Conservation (phyloP, 1,140 invertebrate genomes). For the Parapsyche elsis region DNA sequence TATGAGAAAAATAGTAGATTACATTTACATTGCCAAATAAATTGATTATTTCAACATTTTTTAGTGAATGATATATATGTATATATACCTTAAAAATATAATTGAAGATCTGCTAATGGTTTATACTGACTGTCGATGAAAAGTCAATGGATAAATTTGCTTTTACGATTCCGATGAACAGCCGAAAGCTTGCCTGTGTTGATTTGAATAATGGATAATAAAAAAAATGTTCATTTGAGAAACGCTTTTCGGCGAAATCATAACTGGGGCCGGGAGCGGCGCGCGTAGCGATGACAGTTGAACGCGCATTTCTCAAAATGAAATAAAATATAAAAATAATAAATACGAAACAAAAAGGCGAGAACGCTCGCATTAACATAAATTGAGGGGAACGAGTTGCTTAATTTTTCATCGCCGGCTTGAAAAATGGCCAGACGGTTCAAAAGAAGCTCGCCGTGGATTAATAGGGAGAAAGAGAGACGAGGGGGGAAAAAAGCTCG, state of each 20-base stretch:
- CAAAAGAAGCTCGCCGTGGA: constrained; percentile 14
- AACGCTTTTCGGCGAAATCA: not conserved
- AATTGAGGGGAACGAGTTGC: constrained; percentile 35
- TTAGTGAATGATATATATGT: no score
- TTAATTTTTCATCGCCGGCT: constrained; percentile 46
- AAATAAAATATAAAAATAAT: constrained; percentile 9
- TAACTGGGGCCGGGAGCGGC: not conserved
- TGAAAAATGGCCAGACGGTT: constrained; percentile 27
- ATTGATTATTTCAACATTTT: no score
- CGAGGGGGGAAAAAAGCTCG: not conserved
- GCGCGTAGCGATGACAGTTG: not conserved
- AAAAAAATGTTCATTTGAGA: no score
- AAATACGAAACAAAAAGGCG: constrained; percentile 9
- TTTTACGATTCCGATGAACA: no score
- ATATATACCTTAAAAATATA: no score
- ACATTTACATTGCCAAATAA: no score
- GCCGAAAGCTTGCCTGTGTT: no score
- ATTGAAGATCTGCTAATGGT: no score
- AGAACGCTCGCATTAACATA: constrained; percentile 25
- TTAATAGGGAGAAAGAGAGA: not conserved
- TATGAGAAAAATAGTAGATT: no score
- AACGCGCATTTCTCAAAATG: not conserved
- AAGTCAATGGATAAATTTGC: no score
- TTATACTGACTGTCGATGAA: no score
- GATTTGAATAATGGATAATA: no score